Evolutionary conservation across 2,797 vertebrate genomes (phyloP).

Genomic region (Xiphorhynchus erythropygius): DNA sequence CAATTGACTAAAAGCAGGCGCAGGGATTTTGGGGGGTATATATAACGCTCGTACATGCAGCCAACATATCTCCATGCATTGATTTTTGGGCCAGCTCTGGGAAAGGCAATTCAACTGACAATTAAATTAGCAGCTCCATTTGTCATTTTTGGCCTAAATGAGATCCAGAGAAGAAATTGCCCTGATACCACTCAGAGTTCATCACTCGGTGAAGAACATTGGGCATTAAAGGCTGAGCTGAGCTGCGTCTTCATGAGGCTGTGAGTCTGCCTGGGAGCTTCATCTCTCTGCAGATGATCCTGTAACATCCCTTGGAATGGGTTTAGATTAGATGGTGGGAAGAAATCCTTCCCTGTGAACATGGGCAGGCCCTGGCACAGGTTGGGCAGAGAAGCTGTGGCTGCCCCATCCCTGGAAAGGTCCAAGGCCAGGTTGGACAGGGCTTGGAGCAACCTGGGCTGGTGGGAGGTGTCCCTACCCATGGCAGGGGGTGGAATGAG

Average conservation of each 20-base stretch:
- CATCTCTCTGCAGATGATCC: neutral
- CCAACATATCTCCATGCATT: neutral
- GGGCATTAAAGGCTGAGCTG: neutral
- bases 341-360: neutral
- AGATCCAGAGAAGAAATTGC: slow-evolving; percentile 16
- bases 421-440: neutral
- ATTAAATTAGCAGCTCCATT: slow-evolving; percentile 49
- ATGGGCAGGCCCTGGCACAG: neutral
- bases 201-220: neutral
- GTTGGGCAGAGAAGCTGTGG: neutral
- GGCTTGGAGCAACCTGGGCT: neutral
- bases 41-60: neutral
- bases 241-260: neutral
- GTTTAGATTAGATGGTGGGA: neutral
- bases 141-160: slow-evolving; percentile 20
- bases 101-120: slow-evolving; percentile 39
- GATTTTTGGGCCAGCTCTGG: slow-evolving; percentile 27
- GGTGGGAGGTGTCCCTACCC: neutral
- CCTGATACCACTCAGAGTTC: neutral
- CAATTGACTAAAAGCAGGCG: neutral
- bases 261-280: neutral
- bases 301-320: neutral
- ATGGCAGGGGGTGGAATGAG: neutral
- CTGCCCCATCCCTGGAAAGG: neutral
- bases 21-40: neutral